Base-by-base conservation (phyloP, 2,888 invertebrate genomes). In the Ctena decussata region DNA sequence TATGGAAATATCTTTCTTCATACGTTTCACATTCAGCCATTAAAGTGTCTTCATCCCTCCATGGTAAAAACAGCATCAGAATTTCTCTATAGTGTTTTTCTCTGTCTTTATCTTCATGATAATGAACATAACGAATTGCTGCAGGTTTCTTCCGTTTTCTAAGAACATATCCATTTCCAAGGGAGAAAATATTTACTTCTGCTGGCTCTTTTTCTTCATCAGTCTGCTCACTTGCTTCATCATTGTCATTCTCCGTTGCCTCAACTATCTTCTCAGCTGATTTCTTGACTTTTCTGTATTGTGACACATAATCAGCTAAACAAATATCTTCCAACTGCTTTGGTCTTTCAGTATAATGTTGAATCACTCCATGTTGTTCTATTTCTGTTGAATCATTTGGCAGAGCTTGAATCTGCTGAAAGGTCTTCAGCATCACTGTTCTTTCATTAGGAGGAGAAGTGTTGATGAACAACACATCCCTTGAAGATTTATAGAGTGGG, bases 391-490 rank as follows among this genome's bases (percentile, higher is more conserved):
- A 35, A 86, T 65, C 12, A 92, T 32, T 27, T 32, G 69, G 57
- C 15, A 83, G 44, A 74, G 78, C 57, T 41, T 88, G 60, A 5
- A 92, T 27, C 89, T 27, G 85, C 8, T 77, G 32, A 46, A 78
- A 53, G 15, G 77, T 65, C 87, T 94, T 94, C 3, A 93, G 53
- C 27, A 93, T 86, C 11, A 79, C 27, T 30, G 86, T 85, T 71
- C 94, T 77, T 35, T 90, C 83, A 8, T 90, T 91, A 3, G 89
- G 85, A 3, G 80, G 80, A 46, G 74, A 82, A 27, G 91, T 92
- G 24, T 90, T 89, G 18, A 92, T 69, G 71, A 88, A 91, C 0
- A 0, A 74, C 8, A 49, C 72, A 35, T 82, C 73, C 35, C 90
- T 44, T 21, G 80, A 76, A 27, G 49, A 37, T 30, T 69, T 24